Conservation (phyloP, 1,140 invertebrate genomes). For the Mamestra configurata region DNA sequence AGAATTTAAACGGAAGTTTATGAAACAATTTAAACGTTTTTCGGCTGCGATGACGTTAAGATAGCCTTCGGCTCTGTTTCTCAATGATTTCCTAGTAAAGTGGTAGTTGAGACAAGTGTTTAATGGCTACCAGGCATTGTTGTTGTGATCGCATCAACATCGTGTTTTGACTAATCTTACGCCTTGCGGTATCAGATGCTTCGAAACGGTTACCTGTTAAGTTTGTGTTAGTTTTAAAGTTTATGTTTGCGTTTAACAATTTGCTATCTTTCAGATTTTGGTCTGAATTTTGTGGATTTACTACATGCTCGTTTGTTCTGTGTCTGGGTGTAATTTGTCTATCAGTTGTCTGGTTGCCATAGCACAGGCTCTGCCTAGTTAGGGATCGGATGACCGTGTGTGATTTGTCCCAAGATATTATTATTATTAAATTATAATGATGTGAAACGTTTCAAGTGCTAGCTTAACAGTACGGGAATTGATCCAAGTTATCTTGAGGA, state of each 20-base stretch:
- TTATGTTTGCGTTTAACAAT: not conserved
- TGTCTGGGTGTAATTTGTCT: no score
- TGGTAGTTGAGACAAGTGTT: slow-evolving; percentile 30
- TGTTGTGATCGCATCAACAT: slow-evolving; percentile 44
- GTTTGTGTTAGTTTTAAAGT: not conserved
- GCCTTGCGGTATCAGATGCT: slow-evolving; percentile 25
- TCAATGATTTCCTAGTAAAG: slow-evolving; percentile 43
- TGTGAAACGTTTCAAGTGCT: not conserved
- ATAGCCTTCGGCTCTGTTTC: slow-evolving; percentile 14
- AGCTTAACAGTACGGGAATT: not conserved
- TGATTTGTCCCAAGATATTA: no score
- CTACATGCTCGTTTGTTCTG: no score
- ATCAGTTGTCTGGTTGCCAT: no score
- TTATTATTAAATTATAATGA: no score
- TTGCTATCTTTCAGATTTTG: not conserved
- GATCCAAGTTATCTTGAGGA: no score
- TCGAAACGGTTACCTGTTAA: not conserved
- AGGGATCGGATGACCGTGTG: no score
- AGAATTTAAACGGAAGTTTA: slow-evolving; percentile 15
- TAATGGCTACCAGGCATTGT: slow-evolving; percentile 16
- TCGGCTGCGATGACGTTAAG: slow-evolving; percentile 6
- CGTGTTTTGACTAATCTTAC: slow-evolving; percentile 48
- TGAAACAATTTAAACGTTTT: slow-evolving; percentile 8
- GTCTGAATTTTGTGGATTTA: not conserved
- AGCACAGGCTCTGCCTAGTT: no score